A percentile compares a stretch with the other conserved stretches of the same genome.
Conservation (phyloP, 2,888 invertebrate species). For the Caenorhabditis angaria region DNA sequence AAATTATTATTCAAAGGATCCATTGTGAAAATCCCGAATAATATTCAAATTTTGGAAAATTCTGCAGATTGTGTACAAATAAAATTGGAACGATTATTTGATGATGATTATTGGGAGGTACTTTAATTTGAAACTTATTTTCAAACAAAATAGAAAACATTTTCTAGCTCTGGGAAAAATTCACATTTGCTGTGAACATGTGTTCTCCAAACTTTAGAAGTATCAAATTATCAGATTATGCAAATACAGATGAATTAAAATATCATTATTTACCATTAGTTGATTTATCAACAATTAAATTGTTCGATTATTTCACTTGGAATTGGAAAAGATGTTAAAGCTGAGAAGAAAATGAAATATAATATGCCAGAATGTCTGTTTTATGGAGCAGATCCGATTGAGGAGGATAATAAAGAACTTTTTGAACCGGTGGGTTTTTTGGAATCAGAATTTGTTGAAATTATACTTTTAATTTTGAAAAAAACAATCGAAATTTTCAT, state of each 20-base stretch:
- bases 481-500: too few species aligned
- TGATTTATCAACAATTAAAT: conserved; percentile 6
- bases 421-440: conserved; percentile 8
- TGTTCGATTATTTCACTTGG: conserved; percentile 52
- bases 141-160: conserved; percentile 10
- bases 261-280: conserved; percentile 45
- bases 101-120: background rate
- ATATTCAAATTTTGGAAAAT: background rate
- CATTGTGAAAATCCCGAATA: background rate
- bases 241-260: conserved; percentile 52
- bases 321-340: conserved; percentile 54
- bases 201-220: conserved; percentile 30
- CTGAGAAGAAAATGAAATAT: conserved; percentile 46
- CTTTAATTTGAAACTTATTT: background rate
- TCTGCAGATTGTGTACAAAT: background rate
- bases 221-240: conserved; percentile 30
- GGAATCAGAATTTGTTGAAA: conserved; percentile 28
- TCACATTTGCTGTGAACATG: conserved; percentile 47
- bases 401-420: conserved; percentile 45
- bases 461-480: background rate
- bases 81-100: background rate
- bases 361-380: conserved; percentile 43
- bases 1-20: background rate
- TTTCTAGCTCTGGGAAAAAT: conserved; percentile 37
- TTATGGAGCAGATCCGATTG: conserved; percentile 52